Base-by-base conservation (phyloP, 2,888 invertebrate genomes). In the Zygaena filipendulae region DNA sequence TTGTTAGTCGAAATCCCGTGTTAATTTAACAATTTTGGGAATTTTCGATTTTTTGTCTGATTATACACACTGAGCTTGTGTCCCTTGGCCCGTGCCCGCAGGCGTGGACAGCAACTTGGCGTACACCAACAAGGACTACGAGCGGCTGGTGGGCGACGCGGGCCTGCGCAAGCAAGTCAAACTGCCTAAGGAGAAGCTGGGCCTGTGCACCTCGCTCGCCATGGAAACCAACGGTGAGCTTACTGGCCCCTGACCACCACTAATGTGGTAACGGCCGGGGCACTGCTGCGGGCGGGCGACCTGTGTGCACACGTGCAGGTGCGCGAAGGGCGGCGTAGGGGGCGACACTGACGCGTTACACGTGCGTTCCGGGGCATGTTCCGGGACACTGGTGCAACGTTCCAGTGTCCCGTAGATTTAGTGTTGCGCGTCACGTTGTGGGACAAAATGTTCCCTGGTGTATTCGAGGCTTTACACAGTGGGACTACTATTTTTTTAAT, bases 191-290 rank as follows among this genome's bases (percentile, higher is more conserved):
- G 84, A 84, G 33, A 84, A 84, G 33, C 69, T 93, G 13, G 92
- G 92, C 10, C 82, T 89, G 23, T 95, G 95, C 53, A 85, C 87
- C 1, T 88, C 92, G 0, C 72, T 95, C 11, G 91, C 94, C 0
- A 59, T 94, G 43, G 92, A 94, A 60, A 92, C 92, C 3, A 92
- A 93, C 48, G 95, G 92, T 84, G 77, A 62, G 59, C 40, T 8
- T 12, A 14, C n/a, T n/a, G n/a, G n/a, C n/a, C n/a, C n/a, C n/a
- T n/a, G n/a, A n/a, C n/a, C n/a, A n/a, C n/a, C n/a, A n/a, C n/a
- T n/a, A n/a, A n/a, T n/a, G n/a, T n/a, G n/a, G n/a, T n/a, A n/a
- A n/a, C n/a, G n/a, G n/a, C n/a, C n/a, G n/a, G n/a, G n/a, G n/a
- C n/a, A n/a, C n/a, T n/a, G n/a, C n/a, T n/a, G n/a, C n/a, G n/a